Base-by-base conservation (phyloP, 2,888 invertebrate genomes). In the Amblyjoppa fuscipennis region DNA sequence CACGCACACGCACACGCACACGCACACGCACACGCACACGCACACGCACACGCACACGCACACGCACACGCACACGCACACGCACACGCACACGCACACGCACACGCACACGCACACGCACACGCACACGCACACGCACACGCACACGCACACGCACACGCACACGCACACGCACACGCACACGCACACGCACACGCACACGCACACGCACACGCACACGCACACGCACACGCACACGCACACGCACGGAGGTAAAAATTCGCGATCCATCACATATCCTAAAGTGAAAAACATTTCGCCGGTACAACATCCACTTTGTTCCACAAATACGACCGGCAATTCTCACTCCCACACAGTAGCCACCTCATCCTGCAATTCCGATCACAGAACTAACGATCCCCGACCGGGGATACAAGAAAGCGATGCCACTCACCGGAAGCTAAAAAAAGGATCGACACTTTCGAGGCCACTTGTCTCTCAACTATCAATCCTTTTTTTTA, bases 391-490 rank as follows among this genome's bases (percentile, higher is more conserved):
- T 34, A 25, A 66, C 25, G 49, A 64, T 20, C 34, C 7, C 11
- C 64, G 56, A 56, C 61, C 16, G 28, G 41, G 78, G 45, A 56
- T 38, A 38, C 64, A 56, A 28, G 56, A 71, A 53, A 70, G 53
- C 61, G 25, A 25, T n/a, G 31, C 4, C 25, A 34, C 25, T 49
- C 38, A 51, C 31, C 20, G 45, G 61, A 49, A 69, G 64, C 41
- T 34, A 66, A 25, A 66, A 73, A 81, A n/a, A 34, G 20, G 1
- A 34, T 31, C 45, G 64, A 80, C 64, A 79, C 69, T 51, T 78
- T 79, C 41, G 20, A 79, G 31, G 41, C 79, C 56, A 49, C 69
- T 56, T 66, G n/a, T 31, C 49, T 45, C 20, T 59, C 45, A 41
- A 25, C 25, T 28, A 6, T 31, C 31, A 38, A 45, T 53, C 9